These are phyloP conservation scores for Oxytorus armatus DNA, from an alignment of 2,888 invertebrate species.

Conservation along the genomic window DNA sequence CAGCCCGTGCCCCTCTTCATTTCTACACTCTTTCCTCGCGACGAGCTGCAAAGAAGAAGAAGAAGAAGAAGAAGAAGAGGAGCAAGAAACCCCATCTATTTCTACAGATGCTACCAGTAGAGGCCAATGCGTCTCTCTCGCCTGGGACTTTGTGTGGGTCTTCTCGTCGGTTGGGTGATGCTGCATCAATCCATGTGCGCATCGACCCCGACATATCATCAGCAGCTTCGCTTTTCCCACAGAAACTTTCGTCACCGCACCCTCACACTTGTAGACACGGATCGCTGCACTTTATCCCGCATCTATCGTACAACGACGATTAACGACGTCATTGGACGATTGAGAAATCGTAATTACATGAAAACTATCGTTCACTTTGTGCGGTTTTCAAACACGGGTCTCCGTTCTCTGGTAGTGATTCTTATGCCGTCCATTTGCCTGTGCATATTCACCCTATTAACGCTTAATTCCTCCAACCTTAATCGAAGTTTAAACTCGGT, in stretches of 20 bases:
- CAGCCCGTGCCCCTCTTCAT: conserved; percentile 18
- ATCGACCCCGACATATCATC: conserved; percentile 40
- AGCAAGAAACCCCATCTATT: conserved; percentile 62
- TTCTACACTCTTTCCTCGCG: conserved; percentile 43
- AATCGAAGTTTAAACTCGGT: no score
- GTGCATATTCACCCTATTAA: no score
- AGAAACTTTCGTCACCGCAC: conserved; percentile 25
- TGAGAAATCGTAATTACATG: not conserved
- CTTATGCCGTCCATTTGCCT: not conserved
- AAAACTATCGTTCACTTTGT: not conserved
- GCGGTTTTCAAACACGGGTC: not conserved
- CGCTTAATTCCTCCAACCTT: no score
- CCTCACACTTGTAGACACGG: conserved; percentile 13
- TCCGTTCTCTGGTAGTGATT: not conserved
- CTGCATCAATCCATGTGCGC: conserved; percentile 44
- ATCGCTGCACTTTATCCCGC: not conserved
- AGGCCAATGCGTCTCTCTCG: no score
- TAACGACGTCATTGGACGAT: not conserved
- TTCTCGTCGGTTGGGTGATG: conserved; percentile 23
- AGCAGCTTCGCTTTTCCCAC: conserved; percentile 19
- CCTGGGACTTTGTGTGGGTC: conserved; percentile 61
- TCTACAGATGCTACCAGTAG: conserved; percentile 73
- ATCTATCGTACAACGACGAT: no score
- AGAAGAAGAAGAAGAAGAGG: conserved; percentile 38
- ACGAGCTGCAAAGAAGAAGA: conserved; percentile 56